Conservation (phyloP, 2,888 invertebrate species). For the Gryllus longicercus region DNA sequence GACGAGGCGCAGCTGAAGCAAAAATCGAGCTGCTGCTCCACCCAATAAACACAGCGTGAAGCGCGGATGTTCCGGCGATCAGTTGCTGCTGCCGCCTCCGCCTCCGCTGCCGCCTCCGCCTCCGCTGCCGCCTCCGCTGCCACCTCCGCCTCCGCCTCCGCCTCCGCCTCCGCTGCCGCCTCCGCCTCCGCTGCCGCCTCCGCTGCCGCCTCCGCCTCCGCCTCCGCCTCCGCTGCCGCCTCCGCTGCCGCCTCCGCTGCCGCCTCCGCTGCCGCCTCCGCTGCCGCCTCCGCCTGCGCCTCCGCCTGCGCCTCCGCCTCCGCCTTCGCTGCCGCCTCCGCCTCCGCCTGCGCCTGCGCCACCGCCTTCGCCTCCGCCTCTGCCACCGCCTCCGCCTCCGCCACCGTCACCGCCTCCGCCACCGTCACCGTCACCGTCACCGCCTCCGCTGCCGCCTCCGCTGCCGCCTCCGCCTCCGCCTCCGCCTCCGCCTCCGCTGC, state of each 20-base stretch:
- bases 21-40: background rate
- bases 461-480: too few relatives aligned
- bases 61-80: slow-evolving; percentile 10
- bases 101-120: background rate
- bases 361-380: background rate
- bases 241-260: background rate
- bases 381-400: background rate
- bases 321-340: background rate
- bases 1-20: background rate
- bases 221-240: background rate
- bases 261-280: background rate
- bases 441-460: too few relatives aligned
- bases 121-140: background rate
- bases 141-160: too few relatives aligned
- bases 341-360: background rate
- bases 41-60: background rate
- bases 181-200: background rate
- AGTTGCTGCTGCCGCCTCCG: background rate
- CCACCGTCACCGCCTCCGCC: background rate
- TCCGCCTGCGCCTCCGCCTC: background rate
- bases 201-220: background rate
- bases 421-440: background rate
- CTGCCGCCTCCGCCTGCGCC: background rate
- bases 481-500: too few relatives aligned
- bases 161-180: too few relatives aligned